phyloP scores from a whole-genome alignment of 2,888 invertebrate genomes.

The Cerastis leucographa region DNA sequence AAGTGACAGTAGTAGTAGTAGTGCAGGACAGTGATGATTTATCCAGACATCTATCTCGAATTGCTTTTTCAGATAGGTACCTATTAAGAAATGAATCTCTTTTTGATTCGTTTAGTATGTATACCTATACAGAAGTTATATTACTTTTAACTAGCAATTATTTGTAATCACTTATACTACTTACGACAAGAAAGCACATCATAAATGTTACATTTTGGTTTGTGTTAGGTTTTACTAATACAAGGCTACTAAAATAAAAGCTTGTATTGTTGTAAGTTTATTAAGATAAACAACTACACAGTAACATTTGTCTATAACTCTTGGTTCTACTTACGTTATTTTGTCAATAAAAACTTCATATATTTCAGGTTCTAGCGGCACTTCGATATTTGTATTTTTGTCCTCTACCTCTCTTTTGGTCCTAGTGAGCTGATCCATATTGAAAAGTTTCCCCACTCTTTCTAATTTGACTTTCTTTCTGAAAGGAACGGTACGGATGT shows the following conservation, averaged over 20 bases:
- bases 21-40: neutral
- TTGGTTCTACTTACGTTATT: conserved; percentile 79
- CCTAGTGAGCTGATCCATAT: conserved; percentile 77
- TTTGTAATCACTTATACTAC: neutral
- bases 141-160: neutral
- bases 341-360: conserved; percentile 79
- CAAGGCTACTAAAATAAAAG: conserved; percentile 22
- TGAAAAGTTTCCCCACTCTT: conserved; percentile 80
- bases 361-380: conserved; percentile 30
- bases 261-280: neutral
- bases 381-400: conserved; percentile 2
- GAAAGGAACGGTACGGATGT: conserved; percentile 76
- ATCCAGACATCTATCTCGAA: neutral
- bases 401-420: conserved; percentile 67
- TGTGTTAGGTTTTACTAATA: neutral
- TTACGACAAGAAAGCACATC: neutral
- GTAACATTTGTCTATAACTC: conserved; percentile 1
- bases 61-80: neutral
- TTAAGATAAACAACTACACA: conserved; percentile 1
- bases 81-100: neutral
- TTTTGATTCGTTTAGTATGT: neutral
- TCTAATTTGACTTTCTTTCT: conserved; percentile 82
- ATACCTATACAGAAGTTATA: neutral
- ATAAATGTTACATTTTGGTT: neutral
- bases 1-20: neutral